Evolutionary conservation across 2,113 vertebrate species (phyloP).

Genomic region (Pelusios castaneus): DNA sequence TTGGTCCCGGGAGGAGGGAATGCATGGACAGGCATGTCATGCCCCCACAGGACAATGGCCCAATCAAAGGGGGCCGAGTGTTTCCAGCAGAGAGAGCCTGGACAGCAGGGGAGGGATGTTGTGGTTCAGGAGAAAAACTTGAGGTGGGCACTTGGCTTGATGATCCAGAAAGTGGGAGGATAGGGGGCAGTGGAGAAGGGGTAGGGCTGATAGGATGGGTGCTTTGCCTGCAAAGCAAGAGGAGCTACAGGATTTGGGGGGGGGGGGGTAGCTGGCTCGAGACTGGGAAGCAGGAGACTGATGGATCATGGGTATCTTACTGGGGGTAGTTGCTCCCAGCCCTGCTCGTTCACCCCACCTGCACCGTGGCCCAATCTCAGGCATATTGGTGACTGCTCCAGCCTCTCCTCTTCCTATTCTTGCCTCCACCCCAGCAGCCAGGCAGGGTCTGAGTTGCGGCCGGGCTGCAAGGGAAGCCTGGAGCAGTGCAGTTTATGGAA

Average conservation of each 20-base stretch:
- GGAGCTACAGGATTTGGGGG: not conserved
- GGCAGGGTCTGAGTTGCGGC: not conserved
- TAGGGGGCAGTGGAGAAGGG: not conserved
- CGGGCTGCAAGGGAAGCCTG: not conserved
- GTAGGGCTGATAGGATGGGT: not conserved
- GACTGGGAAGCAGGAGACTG: not conserved
- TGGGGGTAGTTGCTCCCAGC: not conserved
- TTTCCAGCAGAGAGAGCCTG: not conserved
- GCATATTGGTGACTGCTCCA: not conserved
- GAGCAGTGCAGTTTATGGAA: not conserved
- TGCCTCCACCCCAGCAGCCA: not conserved
- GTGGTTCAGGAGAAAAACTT: not conserved
- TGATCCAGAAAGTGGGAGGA: not conserved
- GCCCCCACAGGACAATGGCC: not conserved
- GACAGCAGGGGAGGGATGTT: too few species aligned
- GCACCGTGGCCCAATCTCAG: too few species aligned
- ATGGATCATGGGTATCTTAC: not conserved
- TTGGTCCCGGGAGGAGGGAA: not conserved
- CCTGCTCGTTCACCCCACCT: too few species aligned
- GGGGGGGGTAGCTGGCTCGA: not conserved
- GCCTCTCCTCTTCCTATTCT: not conserved
- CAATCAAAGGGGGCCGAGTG: not conserved
- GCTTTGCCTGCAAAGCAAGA: not conserved
- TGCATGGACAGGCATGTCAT: not conserved
- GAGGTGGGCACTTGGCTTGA: not conserved